Conservation (phyloP, 2,888 invertebrate species). For the Embidobia sp. region DNA sequence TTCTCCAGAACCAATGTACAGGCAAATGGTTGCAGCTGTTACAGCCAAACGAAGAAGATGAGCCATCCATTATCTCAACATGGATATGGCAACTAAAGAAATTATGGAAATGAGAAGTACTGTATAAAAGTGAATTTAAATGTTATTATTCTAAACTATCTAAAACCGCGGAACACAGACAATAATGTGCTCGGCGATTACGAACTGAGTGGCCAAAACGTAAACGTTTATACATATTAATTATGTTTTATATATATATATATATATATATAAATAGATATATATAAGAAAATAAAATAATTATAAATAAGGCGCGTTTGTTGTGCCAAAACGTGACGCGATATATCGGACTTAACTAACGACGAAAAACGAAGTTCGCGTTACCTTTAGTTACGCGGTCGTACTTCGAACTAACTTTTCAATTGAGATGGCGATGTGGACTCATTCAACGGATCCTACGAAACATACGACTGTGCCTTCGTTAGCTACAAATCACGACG, state of each 20-base stretch:
- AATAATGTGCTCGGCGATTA: constrained; percentile 78
- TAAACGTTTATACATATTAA: constrained; percentile 80
- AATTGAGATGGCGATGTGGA: constrained; percentile 64
- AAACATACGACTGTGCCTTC: constrained; percentile 80
- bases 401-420: constrained; percentile 61
- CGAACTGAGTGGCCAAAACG: constrained; percentile 81
- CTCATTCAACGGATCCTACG: constrained; percentile 66
- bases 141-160: constrained; percentile 76
- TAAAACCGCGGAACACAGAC: constrained; percentile 78
- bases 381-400: constrained; percentile 67
- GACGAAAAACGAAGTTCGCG: constrained; percentile 64
- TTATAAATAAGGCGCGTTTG: constrained; percentile 71
- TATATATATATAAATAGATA: constrained; percentile 59
- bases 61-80: constrained; percentile 72
- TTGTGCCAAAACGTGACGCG: constrained; percentile 76
- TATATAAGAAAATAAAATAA: constrained; percentile 66
- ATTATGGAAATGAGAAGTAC: constrained; percentile 67
- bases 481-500: constrained; percentile 73
- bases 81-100: constrained; percentile 62
- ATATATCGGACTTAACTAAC: constrained; percentile 60
- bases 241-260: constrained; percentile 75
- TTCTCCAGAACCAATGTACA: constrained; percentile 93
- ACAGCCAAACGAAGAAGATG: constrained; percentile 89
- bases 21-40: constrained; percentile 94
- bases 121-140: constrained; percentile 78